These are phyloP conservation scores for Melanostoma scalare DNA, from an alignment of 2,888 invertebrate species.

Conservation along the genomic window DNA sequence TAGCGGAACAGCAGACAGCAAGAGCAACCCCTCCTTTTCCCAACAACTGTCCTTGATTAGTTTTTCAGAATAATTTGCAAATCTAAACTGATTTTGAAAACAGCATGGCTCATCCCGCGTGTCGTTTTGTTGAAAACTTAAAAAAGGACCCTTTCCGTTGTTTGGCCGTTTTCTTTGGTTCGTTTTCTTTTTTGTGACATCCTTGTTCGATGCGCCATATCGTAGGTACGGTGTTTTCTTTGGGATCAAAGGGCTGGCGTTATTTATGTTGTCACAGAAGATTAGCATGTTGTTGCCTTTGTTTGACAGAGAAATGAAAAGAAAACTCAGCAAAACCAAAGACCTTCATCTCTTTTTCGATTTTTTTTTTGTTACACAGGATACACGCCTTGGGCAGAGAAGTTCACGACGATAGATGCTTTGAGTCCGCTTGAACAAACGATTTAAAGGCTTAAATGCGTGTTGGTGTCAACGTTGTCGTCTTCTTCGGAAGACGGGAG, in stretches of 20 bases:
- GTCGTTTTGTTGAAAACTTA: slow-evolving; percentile 37
- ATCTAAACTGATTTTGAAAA: slow-evolving; percentile 50
- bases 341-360: slow-evolving; percentile 42
- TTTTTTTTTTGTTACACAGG: slow-evolving; percentile 23
- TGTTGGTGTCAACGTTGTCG: neutral
- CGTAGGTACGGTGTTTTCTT: slow-evolving; percentile 18
- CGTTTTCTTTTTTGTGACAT: slow-evolving; percentile 4
- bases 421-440: slow-evolving; percentile 47
- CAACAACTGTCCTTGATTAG: slow-evolving; percentile 64
- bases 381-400: slow-evolving; percentile 45
- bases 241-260: slow-evolving; percentile 70
- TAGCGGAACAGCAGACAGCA: slow-evolving; percentile 1
- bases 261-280: slow-evolving; percentile 73
- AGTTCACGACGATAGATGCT: slow-evolving; percentile 6
- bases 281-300: slow-evolving; percentile 70
- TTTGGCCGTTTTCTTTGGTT: slow-evolving; percentile 21
- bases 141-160: slow-evolving; percentile 44
- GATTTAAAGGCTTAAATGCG: slow-evolving; percentile 66
- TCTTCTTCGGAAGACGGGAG: slow-evolving; percentile 34
- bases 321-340: slow-evolving; percentile 59
- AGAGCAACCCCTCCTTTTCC: slow-evolving; percentile 40
- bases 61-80: slow-evolving; percentile 67
- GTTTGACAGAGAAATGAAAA: slow-evolving; percentile 65
- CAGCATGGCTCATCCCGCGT: neutral
- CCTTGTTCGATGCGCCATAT: slow-evolving; percentile 4